Percentiles rank a stretch among this genome's conserved stretches.
phyloP scores from a whole-genome alignment of 2,888 invertebrate species.

The Athrips mouffetella region DNA sequence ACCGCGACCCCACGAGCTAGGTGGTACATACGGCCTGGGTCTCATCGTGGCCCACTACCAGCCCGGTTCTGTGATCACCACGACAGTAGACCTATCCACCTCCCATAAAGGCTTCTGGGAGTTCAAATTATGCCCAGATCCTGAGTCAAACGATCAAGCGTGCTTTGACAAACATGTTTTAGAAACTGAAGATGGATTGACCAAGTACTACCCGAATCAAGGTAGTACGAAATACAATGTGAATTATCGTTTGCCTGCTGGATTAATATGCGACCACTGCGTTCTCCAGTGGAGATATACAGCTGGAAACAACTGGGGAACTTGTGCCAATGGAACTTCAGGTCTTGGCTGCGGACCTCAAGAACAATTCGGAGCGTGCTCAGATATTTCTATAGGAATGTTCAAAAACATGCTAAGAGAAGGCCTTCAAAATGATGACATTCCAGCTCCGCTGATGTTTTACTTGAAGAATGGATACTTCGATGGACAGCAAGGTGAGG shows the following conservation, averaged over 20 bases:
- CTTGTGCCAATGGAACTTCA: conserved; percentile 81
- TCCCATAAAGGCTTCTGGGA: conserved; percentile 91
- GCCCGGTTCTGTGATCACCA: conserved; percentile 80
- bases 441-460: conserved; percentile 31
- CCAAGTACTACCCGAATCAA: conserved; percentile 82
- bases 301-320: conserved; percentile 91
- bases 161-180: conserved; percentile 85
- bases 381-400: conserved; percentile 84
- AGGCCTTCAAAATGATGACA: conserved; percentile 35
- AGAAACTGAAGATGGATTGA: conserved; percentile 71
- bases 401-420: conserved; percentile 18
- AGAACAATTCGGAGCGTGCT: conserved; percentile 90
- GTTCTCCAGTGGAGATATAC: conserved; percentile 92
- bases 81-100: conserved; percentile 87
- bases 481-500: conserved; percentile 35
- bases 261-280: conserved; percentile 86
- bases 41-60: conserved; percentile 84
- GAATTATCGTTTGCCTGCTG: conserved; percentile 78
- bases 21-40: conserved; percentile 87
- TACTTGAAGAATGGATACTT: conserved; percentile 37
- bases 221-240: conserved; percentile 84
- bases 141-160: conserved; percentile 81
- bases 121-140: conserved; percentile 87
- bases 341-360: conserved; percentile 91
- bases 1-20: conserved; percentile 88